Conservation (phyloP, 2,888 invertebrate species). For the Lysandra bellargus region DNA sequence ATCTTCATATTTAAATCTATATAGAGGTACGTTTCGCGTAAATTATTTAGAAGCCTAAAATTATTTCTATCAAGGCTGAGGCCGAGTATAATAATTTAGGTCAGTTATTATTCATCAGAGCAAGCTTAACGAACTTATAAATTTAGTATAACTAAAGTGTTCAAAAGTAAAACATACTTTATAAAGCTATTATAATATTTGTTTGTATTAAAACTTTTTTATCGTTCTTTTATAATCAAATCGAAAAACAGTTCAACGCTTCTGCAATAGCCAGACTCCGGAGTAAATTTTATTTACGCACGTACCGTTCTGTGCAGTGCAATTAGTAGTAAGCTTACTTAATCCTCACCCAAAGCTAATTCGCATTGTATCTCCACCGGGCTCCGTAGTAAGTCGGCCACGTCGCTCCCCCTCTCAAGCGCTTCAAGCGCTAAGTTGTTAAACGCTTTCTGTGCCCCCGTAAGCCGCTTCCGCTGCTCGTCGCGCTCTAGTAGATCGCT, state of each 20-base stretch:
- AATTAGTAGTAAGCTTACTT: constrained; percentile 23
- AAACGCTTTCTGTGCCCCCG: constrained; percentile 72
- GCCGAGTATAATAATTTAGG: too few relatives aligned
- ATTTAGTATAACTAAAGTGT: too few relatives aligned
- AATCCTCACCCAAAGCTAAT: constrained; percentile 62
- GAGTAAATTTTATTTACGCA: not conserved
- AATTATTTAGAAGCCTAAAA: too few relatives aligned
- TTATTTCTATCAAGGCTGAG: too few relatives aligned
- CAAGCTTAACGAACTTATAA: too few relatives aligned
- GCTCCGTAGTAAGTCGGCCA: constrained; percentile 62
- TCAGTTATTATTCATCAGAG: too few relatives aligned
- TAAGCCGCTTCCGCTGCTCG: constrained; percentile 62
- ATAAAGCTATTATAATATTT: too few relatives aligned
- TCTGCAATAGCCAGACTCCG: not conserved
- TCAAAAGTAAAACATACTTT: too few relatives aligned
- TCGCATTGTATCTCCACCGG: constrained; percentile 72
- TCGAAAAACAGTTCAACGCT: not conserved
- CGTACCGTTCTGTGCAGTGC: not conserved
- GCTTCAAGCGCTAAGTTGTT: constrained; percentile 63
- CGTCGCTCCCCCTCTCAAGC: constrained; percentile 54
- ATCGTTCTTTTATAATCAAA: not conserved
- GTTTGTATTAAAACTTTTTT: too few relatives aligned
- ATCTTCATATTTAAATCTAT: too few relatives aligned
- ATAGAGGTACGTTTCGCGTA: too few relatives aligned
- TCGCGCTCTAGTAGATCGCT: constrained; percentile 65